Base-by-base conservation (phyloP, 2,113 vertebrate genomes). In the Triplophysa siluroides region DNA sequence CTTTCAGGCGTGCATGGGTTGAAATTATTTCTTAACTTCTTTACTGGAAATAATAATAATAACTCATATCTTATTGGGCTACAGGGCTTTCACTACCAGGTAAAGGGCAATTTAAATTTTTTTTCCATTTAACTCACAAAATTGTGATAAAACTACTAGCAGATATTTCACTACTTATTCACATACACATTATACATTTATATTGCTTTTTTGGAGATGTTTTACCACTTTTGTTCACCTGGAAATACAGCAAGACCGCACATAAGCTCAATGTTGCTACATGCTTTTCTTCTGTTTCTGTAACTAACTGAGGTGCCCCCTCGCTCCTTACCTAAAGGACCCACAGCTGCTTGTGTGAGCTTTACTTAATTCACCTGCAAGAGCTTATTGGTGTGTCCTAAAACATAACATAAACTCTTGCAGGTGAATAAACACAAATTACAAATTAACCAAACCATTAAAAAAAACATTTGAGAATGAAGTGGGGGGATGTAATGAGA, bases 1-100 rank as follows among this genome's bases (percentile, higher is more conserved):
- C 65, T 47, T 68, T 47, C 65, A 68, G 64, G 65, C 41, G n/a
- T 68, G 65, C 41, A 68, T 68, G 65, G 41, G n/a, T 68, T 68
- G 41, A 68, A 68, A 68, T 23, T 47, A 68, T 68, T 68, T 68
- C 11, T 68, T 68, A 47, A 68, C 65, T 68, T 47, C 65, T 67
- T 67, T 10, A 23, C n/a, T 67, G 65, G 65, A 68, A 68, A 68
- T 68, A 23, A 68, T 68, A 29, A 29, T 29, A 29, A 29, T 29
- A 29, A 29, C 26, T 29, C 26, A 29, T 29, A 29, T 29, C 26
- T 29, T 29, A 29, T 29, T 29, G n/a, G 41, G 41, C 65, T 68
- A 68, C 65, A 68, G 41, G 7, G 41, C 65, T 68, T 68, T 68
- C 62, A 64, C 62, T 38, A 64, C 29, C 29, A 10, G 38, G n/a